These are phyloP conservation scores for Orycteropus afer DNA, from an alignment of 2,113 vertebrate genomes.

Conservation along the genomic window DNA sequence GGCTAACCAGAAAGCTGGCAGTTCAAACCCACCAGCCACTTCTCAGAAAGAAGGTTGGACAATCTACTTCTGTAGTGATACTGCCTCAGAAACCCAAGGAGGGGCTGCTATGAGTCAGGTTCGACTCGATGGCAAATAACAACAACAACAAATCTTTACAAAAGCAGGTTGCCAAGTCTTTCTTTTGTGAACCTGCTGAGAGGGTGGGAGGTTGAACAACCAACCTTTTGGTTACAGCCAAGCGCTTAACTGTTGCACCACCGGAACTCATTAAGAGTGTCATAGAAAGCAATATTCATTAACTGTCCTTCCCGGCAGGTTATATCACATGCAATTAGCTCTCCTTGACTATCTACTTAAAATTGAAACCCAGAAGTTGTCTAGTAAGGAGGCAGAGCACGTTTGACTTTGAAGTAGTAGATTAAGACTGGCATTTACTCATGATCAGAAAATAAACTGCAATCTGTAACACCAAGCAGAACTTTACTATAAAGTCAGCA, in stretches of 20 bases:
- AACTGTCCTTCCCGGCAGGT: not conserved
- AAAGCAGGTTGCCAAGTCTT: not conserved
- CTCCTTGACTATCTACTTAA: not conserved
- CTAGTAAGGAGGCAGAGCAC: not conserved
- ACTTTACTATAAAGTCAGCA: not conserved
- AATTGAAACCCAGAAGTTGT: not conserved
- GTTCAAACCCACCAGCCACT: too few species aligned
- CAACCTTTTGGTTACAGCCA: not conserved
- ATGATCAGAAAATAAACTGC: not conserved
- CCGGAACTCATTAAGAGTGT: not conserved
- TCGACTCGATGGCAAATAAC: too few species aligned
- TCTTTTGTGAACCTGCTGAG: not conserved
- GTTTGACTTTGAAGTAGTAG: not conserved
- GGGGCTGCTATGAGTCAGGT: too few species aligned
- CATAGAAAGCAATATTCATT: not conserved
- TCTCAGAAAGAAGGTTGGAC: too few species aligned
- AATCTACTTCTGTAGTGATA: too few species aligned
- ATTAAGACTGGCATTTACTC: not conserved
- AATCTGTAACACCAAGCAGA: not conserved
- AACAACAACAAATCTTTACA: too few species aligned
- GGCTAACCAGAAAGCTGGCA: too few species aligned
- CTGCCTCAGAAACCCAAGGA: too few species aligned
- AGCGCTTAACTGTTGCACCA: not conserved
- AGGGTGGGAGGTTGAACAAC: not conserved
- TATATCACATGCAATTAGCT: not conserved